Conservation (phyloP, 2,113 vertebrate species). For the Butorides virescens region DNA sequence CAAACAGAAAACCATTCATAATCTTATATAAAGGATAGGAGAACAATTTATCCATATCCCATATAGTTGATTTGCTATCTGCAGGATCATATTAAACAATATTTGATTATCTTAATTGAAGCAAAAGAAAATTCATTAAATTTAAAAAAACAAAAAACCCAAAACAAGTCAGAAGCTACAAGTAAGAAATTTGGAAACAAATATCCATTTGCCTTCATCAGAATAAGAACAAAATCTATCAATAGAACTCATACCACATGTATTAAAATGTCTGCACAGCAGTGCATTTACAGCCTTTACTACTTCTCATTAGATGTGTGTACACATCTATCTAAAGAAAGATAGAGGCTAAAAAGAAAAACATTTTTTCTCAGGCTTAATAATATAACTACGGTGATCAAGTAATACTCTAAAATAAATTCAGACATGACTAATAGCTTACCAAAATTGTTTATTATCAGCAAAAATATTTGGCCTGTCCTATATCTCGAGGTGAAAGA, state of each 20-base stretch:
- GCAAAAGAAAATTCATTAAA: not conserved
- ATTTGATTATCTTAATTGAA: not conserved
- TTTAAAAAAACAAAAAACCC: too few species aligned
- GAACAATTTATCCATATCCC: not conserved
- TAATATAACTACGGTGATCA: not conserved
- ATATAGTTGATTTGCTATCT: not conserved
- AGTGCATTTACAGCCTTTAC: not conserved
- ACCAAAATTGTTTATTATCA: not conserved
- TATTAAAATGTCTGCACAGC: not conserved
- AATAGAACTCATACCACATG: not conserved
- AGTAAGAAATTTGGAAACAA: not conserved
- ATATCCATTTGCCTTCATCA: not conserved
- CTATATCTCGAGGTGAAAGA: not conserved
- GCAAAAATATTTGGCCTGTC: not conserved
- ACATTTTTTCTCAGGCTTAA: not conserved
- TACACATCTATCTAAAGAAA: not conserved
- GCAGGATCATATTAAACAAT: not conserved
- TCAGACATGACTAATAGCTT: not conserved
- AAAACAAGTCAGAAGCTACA: not conserved
- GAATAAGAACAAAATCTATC: not conserved
- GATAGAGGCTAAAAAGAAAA: not conserved
- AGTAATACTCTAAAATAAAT: not conserved
- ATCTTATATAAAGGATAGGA: not conserved
- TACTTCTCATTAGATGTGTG: not conserved
- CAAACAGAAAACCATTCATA: not conserved